Percentiles rank a stretch among this genome's conserved stretches.
Conservation (phyloP, 2,888 invertebrate species). For the Drosophila trichaetosa region DNA sequence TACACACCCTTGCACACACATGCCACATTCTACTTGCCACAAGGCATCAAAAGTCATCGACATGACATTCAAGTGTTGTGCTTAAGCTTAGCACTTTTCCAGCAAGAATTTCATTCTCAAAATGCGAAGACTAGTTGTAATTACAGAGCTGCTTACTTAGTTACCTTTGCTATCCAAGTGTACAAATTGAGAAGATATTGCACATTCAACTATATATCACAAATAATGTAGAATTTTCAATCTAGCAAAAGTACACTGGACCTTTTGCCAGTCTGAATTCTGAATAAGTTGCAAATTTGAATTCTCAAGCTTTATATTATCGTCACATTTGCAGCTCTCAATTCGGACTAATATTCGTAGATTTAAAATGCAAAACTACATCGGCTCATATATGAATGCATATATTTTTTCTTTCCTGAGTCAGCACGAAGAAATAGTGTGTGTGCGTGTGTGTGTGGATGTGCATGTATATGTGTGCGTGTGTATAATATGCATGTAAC, state of each 20-base stretch:
- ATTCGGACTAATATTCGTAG: background rate
- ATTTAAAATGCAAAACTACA: constrained; percentile 14
- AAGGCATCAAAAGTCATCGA: constrained; percentile 50
- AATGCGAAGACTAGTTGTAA: background rate
- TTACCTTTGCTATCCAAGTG: background rate
- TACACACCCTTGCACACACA: constrained; percentile 10
- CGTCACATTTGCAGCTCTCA: constrained; percentile 7
- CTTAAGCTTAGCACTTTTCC: constrained; percentile 22
- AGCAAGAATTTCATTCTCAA: constrained; percentile 24
- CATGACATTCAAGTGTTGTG: constrained; percentile 23
- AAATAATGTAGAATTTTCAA: background rate
- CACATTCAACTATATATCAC: background rate
- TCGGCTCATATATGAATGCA: constrained; percentile 2
- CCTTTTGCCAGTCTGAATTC: background rate
- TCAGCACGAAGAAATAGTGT: constrained; percentile 8
- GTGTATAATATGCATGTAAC: constrained; percentile 63
- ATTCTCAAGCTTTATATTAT: background rate
- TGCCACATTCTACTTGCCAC: constrained; percentile 36
- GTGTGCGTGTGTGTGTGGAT: constrained; percentile 15
- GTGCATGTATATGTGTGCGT: constrained; percentile 24
- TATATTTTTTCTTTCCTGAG: constrained; percentile 11
- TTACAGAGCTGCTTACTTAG: background rate
- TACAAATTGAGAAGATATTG: background rate
- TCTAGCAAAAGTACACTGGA: background rate
- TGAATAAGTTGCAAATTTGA: background rate